Percentiles rank a stretch among this genome's conserved stretches.
Conservation (phyloP, 2,113 vertebrate genomes). For the Chloropsis hardwickii region DNA sequence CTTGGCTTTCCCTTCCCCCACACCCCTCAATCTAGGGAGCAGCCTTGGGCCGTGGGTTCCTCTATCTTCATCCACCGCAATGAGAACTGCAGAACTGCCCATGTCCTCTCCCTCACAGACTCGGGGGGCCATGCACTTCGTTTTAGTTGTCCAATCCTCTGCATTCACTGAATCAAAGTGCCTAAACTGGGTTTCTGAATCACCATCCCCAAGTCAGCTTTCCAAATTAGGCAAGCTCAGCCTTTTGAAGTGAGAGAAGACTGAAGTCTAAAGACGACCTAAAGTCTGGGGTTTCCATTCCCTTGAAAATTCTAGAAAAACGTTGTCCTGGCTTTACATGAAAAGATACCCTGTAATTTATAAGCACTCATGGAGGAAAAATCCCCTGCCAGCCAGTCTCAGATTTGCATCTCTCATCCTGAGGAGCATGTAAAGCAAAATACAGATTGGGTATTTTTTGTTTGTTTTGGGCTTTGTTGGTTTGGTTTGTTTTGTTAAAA, state of each 20-base stretch:
- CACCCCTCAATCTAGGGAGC: rapidly evolving
- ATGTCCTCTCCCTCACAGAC: not conserved
- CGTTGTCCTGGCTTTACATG: not conserved
- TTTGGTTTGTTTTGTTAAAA: too few species aligned
- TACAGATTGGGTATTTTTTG: not conserved
- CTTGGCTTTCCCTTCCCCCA: not conserved
- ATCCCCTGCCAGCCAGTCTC: not conserved
- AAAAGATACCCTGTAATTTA: not conserved
- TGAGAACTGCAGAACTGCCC: not conserved
- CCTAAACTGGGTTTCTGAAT: not conserved
- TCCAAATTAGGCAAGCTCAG: not conserved
- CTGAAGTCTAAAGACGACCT: not conserved
- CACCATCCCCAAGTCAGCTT: rapidly evolving
- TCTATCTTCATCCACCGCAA: not conserved
- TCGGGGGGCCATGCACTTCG: not conserved
- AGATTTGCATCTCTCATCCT: not conserved
- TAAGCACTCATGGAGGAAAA: not conserved
- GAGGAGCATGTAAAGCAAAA: not conserved
- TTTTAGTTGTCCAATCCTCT: not conserved
- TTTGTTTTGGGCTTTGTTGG: too few species aligned
- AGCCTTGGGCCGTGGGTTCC: rapidly evolving
- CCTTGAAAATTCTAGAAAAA: not conserved
- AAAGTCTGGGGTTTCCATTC: not conserved
- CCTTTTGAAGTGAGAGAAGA: not conserved
- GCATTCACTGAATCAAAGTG: not conserved